These are phyloP conservation scores for Myzus persicae DNA, from an alignment of 1,140 invertebrate genomes.

Conservation along the genomic window DNA sequence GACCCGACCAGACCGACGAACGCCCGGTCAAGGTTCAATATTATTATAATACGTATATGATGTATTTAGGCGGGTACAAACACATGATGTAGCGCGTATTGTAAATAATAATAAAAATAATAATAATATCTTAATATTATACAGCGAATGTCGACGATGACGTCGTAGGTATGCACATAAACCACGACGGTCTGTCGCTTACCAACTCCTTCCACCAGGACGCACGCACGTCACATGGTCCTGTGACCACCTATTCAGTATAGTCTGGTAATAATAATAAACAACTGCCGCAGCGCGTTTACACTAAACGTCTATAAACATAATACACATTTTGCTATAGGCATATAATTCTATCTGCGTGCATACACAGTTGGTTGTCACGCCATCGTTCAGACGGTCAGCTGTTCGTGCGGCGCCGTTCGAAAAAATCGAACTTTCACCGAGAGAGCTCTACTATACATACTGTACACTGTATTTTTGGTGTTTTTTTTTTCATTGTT, in stretches of 20 bases:
- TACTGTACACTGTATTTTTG: not conserved
- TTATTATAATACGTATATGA: not conserved
- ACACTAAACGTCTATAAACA: not conserved
- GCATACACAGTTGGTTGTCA: not conserved
- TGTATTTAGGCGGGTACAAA: not conserved
- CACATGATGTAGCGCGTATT: not conserved
- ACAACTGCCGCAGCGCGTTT: not conserved
- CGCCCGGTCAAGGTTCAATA: not conserved
- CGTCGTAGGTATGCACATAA: not conserved
- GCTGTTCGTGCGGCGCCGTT: constrained; percentile 1
- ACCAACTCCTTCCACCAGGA: not conserved
- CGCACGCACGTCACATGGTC: not conserved
- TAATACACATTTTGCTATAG: not conserved
- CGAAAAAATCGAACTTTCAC: not conserved
- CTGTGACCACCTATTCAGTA: too few species aligned
- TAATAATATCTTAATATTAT: not conserved
- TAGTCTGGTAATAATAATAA: not conserved
- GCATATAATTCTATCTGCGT: not conserved
- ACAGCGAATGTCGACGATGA: not conserved
- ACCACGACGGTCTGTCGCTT: not conserved
- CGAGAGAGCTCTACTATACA: not conserved
- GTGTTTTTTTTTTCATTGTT: not conserved
- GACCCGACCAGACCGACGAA: not conserved
- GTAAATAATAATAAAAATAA: not conserved
- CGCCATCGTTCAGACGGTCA: not conserved